Evolutionary conservation across 2,113 vertebrate genomes (phyloP).

Genomic region (Grus americana): DNA sequence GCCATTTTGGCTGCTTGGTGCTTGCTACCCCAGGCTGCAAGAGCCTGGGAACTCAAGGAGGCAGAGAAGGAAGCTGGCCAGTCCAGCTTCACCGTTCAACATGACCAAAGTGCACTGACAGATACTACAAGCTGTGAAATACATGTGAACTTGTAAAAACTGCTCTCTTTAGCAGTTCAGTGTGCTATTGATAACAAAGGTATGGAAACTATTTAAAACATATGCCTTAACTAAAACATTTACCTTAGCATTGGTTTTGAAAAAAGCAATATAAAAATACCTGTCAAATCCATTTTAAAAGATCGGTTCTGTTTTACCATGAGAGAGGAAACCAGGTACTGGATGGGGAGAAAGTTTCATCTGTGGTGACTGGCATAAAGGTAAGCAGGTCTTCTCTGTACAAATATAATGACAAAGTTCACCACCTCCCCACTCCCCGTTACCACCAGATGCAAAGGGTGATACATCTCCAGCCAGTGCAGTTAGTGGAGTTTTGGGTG

Average conservation of each 20-base stretch:
- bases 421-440: too few relatives aligned
- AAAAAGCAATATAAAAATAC: background rate
- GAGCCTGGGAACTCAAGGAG: background rate
- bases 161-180: background rate
- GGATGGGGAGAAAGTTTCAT: background rate
- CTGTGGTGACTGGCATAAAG: background rate
- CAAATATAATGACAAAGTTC: background rate
- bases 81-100: background rate
- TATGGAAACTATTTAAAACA: background rate
- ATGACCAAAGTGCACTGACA: background rate
- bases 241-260: background rate
- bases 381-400: background rate
- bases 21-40: background rate
- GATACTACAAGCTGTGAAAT: background rate
- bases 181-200: background rate
- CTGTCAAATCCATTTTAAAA: background rate
- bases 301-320: background rate
- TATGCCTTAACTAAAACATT: background rate
- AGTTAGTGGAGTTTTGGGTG: background rate
- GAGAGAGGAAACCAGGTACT: background rate
- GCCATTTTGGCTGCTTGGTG: background rate
- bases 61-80: background rate
- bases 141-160: background rate
- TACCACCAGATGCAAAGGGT: background rate
- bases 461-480: background rate